These are phyloP conservation scores for Poeciliopsis occidentalis DNA, from an alignment of 2,113 vertebrate species.

Conservation along the genomic window DNA sequence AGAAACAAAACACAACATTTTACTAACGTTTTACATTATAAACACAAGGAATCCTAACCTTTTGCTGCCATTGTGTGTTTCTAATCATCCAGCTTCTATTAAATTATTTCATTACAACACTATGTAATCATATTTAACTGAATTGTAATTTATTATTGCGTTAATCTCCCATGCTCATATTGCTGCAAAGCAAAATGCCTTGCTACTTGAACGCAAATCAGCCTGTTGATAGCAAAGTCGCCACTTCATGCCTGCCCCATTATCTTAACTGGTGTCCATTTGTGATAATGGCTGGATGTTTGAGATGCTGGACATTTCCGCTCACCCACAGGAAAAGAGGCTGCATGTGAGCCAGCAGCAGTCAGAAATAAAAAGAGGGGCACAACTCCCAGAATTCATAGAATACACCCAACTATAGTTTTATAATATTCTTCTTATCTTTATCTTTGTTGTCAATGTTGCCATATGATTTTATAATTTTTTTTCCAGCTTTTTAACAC, in stretches of 20 bases:
- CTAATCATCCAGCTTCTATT: conserved; percentile 2
- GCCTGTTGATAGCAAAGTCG: conserved; percentile 56
- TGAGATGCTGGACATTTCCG: conserved; percentile 17
- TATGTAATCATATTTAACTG: not conserved
- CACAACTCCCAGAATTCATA: conserved; percentile 7
- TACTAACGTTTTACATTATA: conserved; percentile 19
- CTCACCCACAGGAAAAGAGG: conserved; percentile 57
- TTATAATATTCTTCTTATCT: too few relatives aligned
- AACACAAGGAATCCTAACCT: conserved; percentile 3
- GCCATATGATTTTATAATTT: not conserved
- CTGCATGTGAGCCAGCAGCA: conserved; percentile 38
- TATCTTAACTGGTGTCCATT: conserved; percentile 39
- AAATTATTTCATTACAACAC: not conserved
- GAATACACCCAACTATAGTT: not conserved
- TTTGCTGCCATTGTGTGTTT: not conserved
- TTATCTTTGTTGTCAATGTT: not conserved
- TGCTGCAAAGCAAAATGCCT: conserved; percentile 5
- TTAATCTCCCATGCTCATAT: not conserved
- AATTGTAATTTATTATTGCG: not conserved
- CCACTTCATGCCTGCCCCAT: conserved; percentile 40
- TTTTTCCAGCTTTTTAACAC: not conserved
- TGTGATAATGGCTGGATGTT: conserved; percentile 43
- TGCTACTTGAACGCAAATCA: conserved; percentile 43
- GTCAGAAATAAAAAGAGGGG: not conserved
- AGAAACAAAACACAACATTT: conserved; percentile 46